Evolutionary conservation across 2,113 vertebrate species (phyloP), one percentile per base, ranked within the genome.

Genomic region (Chauna torquata): DNA sequence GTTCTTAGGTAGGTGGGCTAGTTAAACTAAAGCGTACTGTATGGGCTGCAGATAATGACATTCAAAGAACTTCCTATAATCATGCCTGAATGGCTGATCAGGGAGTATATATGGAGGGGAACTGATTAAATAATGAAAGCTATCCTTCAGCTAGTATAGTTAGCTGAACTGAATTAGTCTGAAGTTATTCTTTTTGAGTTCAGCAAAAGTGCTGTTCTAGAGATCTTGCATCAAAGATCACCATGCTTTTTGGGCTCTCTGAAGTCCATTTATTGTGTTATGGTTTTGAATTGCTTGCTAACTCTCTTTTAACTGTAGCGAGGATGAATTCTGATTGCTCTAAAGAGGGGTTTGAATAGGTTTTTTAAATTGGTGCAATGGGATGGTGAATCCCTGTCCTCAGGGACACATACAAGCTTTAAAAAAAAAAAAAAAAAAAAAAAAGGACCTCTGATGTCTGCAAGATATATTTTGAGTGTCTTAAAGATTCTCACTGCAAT

Each of bases 81-180:
- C 23, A 61, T 65, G 32, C 28, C 5, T 78, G 92, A 77, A 90
- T 79, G 66, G 16, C 16, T 92, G 69, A 79, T 87, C 40, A 72
- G 92, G 70, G 78, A 84, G 7, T 58, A 40, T 72, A 69, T 74
- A 89, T 85, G 44, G 54, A 90, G 58, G 64, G 32, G 18, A 91
- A 94, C 36, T 58, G 57, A 87, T 90, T 90, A 87, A 91, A 79
- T 79, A 95, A 82, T 72, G 57, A 76, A 80, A 91, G 34, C 24
- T 82, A 47, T 95, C 40, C 38, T 95, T 96, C 64, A 92, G 32
- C 40, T 91, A 71, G 32, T 58, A 57, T 44, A 82, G 58, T 34
- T 71, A 75, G 12, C 38, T 82, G 54, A 90, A 78, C 34, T 83
- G 80, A 92, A 81, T 82, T 77, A 90, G 82, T 86, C 27, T 47